Base-by-base conservation (phyloP, 2,113 vertebrate genomes). In the Elephantulus edwardii region DNA sequence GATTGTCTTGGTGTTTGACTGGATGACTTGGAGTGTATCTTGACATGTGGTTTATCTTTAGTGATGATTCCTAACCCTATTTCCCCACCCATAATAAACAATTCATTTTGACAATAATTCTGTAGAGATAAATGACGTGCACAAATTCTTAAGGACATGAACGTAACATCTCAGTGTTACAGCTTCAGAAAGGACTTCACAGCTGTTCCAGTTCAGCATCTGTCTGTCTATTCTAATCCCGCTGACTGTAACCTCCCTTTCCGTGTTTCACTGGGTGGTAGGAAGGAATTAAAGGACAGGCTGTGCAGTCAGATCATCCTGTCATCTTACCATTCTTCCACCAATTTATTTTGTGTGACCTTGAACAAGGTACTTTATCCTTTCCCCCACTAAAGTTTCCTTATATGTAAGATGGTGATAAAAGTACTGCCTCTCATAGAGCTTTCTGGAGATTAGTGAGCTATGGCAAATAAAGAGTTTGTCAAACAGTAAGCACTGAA, bases 1-100 rank as follows among this genome's bases (percentile, higher is more conserved):
- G 60, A 2, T 79, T 58, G n/a, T 77, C 75, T 46, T 58, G 24
- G 85, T 60, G 33, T 70, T 60, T 83, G 60, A 88, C 83, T 71
- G 83, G 68, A 56, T 71, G 90, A 79, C 70, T 83, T 88, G 38
- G 46, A 92, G 71, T 90, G n/a, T 19, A 6, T 86, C 58, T 93
- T 48, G 17, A 52, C 50, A 28, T 71, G 79, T 79, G 42, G 20
- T 58, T 94, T 71, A 42, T 66, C 52, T 87, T 89, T 82, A 85
- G 56, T 22, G 50, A 28, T 88, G 40, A 28, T 83, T 64, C 68
- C 78, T 78, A 46, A 52, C 48, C 81, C 76, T 76, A 20, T 83
- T 88, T 90, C 76, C n/a, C 68, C 26, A 84, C 46, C 62, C 20
- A 13, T 68, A 72, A 71, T 54, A 86, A 72, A 60, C 60, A 87